Percentiles rank a stretch among this genome's conserved stretches.
These are phyloP conservation scores for Carabus problematicus DNA, from an alignment of 2,888 invertebrate species.

Conservation along the genomic window DNA sequence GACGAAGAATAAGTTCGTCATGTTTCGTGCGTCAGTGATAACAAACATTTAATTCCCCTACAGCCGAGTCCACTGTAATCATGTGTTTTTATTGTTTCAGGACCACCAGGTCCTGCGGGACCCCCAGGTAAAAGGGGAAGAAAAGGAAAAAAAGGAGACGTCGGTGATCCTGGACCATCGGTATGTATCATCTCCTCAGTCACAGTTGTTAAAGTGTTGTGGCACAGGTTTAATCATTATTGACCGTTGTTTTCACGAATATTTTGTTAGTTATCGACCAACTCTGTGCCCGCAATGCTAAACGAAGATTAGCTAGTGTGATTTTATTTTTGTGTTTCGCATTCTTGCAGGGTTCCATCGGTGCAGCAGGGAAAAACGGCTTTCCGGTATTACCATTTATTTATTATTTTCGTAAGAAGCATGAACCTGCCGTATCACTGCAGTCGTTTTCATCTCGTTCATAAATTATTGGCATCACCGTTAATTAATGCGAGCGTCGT, in stretches of 20 bases:
- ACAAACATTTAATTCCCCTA: too few species aligned
- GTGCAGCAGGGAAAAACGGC: constrained; percentile 86
- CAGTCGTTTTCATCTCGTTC: constrained; percentile 27
- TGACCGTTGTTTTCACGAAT: constrained; percentile 18
- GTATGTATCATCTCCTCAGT: constrained; percentile 65
- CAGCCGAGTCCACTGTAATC: background rate
- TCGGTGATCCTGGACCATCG: constrained; percentile 80
- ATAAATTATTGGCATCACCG: constrained; percentile 33
- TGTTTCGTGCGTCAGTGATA: too few species aligned
- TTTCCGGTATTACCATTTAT: constrained; percentile 81
- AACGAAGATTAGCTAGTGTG: constrained; percentile 14
- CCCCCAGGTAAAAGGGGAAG: constrained; percentile 88
- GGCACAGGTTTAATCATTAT: constrained; percentile 1
- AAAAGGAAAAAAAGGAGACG: constrained; percentile 88
- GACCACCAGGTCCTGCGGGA: constrained; percentile 78
- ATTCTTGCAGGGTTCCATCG: constrained; percentile 74
- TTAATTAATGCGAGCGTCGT: constrained; percentile 34
- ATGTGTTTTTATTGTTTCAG: constrained; percentile 56
- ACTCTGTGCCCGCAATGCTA: background rate
- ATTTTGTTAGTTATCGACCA: background rate
- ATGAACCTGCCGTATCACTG: constrained; percentile 23
- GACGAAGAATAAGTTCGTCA: too few species aligned
- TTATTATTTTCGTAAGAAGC: constrained; percentile 49
- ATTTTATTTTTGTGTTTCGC: constrained; percentile 57
- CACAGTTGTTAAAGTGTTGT: background rate